These are phyloP conservation scores for Oreotrochilus melanogaster DNA, from an alignment of 2,113 vertebrate genomes.

Conservation along the genomic window DNA sequence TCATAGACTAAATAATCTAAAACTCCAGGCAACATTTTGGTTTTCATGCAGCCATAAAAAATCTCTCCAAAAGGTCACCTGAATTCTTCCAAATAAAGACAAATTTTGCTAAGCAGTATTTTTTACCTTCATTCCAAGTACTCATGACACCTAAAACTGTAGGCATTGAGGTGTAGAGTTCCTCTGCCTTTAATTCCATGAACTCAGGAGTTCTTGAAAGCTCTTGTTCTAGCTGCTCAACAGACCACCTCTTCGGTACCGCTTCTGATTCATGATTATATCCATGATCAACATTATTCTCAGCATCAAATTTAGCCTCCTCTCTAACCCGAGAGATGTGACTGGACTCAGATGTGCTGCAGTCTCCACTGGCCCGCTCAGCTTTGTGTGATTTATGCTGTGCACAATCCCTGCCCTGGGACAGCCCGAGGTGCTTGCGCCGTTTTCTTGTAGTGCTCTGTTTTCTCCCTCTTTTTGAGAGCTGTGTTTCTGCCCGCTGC, in stretches of 20 bases:
- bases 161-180: slow-evolving; percentile 82
- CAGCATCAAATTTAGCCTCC: slow-evolving; percentile 11
- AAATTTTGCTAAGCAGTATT: neutral
- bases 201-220: neutral
- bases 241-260: slow-evolving; percentile 63
- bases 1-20: fast-evolving
- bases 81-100: neutral
- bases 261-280: slow-evolving; percentile 1
- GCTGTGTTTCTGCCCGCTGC: slow-evolving; percentile 33
- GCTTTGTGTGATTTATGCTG: slow-evolving; percentile 19
- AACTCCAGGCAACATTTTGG: neutral
- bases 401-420: slow-evolving; percentile 21
- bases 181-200: slow-evolving; percentile 83
- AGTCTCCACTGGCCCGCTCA: neutral
- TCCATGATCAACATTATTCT: neutral
- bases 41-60: neutral
- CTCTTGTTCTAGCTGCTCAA: slow-evolving; percentile 24
- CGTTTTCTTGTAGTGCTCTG: slow-evolving; percentile 53
- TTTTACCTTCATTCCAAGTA: slow-evolving; percentile 86
- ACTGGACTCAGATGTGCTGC: neutral
- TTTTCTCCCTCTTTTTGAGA: slow-evolving; percentile 64
- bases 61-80: neutral
- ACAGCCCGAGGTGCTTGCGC: slow-evolving; percentile 64
- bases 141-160: slow-evolving; percentile 82
- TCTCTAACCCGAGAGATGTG: neutral